A percentile compares a stretch with the other conserved stretches of the same genome.
These are phyloP conservation scores for Brachyptera putata DNA, from an alignment of 2,888 invertebrate genomes.

Conservation along the genomic window DNA sequence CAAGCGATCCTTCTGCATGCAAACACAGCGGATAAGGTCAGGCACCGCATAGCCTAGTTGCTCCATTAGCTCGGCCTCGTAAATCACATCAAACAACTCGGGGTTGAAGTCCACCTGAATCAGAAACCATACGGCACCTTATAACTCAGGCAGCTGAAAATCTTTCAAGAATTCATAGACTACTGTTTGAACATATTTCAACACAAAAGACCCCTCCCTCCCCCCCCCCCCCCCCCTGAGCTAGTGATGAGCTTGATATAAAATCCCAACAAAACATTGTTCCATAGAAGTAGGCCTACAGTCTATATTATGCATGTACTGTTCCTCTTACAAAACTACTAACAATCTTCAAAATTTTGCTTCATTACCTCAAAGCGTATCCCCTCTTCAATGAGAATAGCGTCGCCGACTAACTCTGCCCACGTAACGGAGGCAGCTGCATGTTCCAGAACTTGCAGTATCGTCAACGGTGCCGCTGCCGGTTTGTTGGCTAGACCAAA, in stretches of 20 bases:
- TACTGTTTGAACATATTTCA: too few relatives aligned
- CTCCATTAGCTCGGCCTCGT: slow-evolving; percentile 71
- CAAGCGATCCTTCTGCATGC: slow-evolving; percentile 60
- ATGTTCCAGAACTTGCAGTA: not conserved
- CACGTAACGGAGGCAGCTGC: slow-evolving; percentile 51
- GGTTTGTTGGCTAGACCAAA: not conserved
- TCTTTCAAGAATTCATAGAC: too few relatives aligned
- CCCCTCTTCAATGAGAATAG: slow-evolving; percentile 62
- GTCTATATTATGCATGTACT: too few relatives aligned
- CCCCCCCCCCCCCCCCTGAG: too few relatives aligned
- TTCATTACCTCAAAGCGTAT: slow-evolving; percentile 61
- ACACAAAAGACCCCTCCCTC: too few relatives aligned
- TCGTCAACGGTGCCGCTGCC: not conserved
- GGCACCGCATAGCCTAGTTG: slow-evolving; percentile 59
- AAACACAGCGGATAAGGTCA: slow-evolving; percentile 50
- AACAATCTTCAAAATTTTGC: too few relatives aligned
- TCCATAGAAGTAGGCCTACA: too few relatives aligned
- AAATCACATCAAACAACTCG: slow-evolving; percentile 62
- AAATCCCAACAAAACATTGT: too few relatives aligned
- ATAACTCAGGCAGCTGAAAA: too few relatives aligned
- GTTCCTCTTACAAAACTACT: too few relatives aligned
- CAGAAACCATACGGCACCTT: too few relatives aligned
- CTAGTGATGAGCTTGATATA: too few relatives aligned
- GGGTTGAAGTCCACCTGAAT: slow-evolving; percentile 56
- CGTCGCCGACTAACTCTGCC: slow-evolving; percentile 65